Evolutionary conservation across 2,113 vertebrate genomes (phyloP).

Genomic region (Anarrhichthys ocellatus): DNA sequence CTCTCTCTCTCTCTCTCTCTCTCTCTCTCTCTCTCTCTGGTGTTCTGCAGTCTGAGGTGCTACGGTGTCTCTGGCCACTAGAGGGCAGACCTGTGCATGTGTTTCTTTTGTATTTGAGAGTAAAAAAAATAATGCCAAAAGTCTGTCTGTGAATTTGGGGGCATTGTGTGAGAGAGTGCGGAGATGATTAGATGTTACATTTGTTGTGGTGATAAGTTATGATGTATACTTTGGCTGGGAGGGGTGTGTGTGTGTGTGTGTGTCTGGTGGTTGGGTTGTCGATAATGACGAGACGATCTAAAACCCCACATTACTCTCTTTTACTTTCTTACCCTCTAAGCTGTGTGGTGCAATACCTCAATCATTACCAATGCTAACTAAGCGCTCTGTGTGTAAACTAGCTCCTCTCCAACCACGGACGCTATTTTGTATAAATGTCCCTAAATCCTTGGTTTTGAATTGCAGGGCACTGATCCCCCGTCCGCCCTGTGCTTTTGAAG

Average conservation of each 20-base stretch:
- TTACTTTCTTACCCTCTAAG: constrained; percentile 58
- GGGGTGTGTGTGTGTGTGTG: not conserved
- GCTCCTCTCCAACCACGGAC: constrained; percentile 56
- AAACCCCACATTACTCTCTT: constrained; percentile 42
- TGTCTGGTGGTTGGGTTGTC: constrained; percentile 54
- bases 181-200: constrained; percentile 72
- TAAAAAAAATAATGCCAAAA: constrained; percentile 72
- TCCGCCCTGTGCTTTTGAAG: constrained; percentile 48
- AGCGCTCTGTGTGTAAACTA: constrained; percentile 45
- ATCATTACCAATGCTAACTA: constrained; percentile 75
- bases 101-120: constrained; percentile 45
- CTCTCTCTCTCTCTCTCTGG: not conserved
- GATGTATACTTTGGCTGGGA: constrained; percentile 67
- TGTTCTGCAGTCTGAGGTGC: constrained; percentile 71
- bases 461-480: constrained; percentile 6
- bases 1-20: too few species aligned
- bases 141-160: constrained; percentile 57
- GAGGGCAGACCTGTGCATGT: constrained; percentile 71
- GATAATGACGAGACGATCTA: constrained; percentile 52
- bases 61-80: constrained; percentile 54
- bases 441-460: constrained; percentile 47
- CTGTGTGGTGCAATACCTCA: constrained; percentile 81
- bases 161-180: constrained; percentile 39
- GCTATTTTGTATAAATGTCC: constrained; percentile 65
- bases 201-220: constrained; percentile 75